phyloP scores from a whole-genome alignment of 2,797 vertebrate genomes.

The Falco cherrug region DNA sequence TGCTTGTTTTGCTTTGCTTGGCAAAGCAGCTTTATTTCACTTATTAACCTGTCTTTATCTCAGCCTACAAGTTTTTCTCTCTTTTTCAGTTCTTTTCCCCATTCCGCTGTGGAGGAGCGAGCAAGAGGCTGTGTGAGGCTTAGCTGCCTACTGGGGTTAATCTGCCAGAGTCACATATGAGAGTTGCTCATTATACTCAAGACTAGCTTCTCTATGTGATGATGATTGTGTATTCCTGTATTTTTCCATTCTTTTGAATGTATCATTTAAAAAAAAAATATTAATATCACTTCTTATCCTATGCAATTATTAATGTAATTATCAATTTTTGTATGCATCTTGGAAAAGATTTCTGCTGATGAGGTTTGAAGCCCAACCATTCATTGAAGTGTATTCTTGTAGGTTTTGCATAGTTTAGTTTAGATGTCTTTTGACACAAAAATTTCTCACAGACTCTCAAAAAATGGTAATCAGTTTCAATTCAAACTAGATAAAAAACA shows the following conservation, averaged over 20 bases:
- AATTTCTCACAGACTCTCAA: background rate
- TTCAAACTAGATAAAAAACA: background rate
- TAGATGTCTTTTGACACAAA: background rate
- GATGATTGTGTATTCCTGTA: background rate
- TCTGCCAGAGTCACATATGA: fast-evolving
- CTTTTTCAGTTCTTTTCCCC: background rate
- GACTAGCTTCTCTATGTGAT: background rate
- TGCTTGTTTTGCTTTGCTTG: background rate
- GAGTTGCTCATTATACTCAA: background rate
- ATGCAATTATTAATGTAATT: background rate
- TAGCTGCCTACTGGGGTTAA: background rate
- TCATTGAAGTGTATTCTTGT: background rate
- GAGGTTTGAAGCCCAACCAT: background rate
- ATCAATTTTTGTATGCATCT: background rate
- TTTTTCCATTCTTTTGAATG: background rate
- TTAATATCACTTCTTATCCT: background rate
- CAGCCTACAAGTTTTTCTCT: background rate
- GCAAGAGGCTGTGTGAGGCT: background rate
- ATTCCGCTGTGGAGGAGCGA: background rate
- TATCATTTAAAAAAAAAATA: background rate
- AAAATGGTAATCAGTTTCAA: background rate
- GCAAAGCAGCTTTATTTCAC: background rate
- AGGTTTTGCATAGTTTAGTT: background rate
- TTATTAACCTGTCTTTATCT: background rate
- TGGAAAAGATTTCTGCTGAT: background rate